These are phyloP conservation scores for Drosophila willistoni DNA, from an alignment of 1,140 invertebrate genomes.

Conservation along the genomic window DNA sequence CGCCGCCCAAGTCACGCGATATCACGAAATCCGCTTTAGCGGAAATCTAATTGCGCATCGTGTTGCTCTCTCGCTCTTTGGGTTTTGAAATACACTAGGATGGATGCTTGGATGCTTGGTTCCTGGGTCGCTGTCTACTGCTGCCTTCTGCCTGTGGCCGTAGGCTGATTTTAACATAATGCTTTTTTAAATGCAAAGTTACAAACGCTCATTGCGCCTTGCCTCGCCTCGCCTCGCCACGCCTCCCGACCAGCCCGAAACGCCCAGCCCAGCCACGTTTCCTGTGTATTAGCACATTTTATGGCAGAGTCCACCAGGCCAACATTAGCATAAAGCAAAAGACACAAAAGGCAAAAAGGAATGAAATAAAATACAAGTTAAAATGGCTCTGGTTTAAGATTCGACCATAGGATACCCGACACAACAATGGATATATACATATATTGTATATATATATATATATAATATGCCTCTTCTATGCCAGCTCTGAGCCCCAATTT, in stretches of 20 bases:
- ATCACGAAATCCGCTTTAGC: conserved; percentile 80
- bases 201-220: conserved; percentile 62
- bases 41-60: conserved; percentile 82
- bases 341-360: conserved; percentile 67
- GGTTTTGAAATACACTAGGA: background rate
- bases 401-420: conserved; percentile 42
- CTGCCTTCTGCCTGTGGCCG: conserved; percentile 58
- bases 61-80: conserved; percentile 36
- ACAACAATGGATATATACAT: background rate
- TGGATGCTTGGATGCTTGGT: conserved; percentile 9
- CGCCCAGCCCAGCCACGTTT: conserved; percentile 15
- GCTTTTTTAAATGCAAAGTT: conserved; percentile 82
- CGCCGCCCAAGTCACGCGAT: conserved; percentile 73
- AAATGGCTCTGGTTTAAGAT: conserved; percentile 16
- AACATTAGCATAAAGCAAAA: conserved; percentile 74
- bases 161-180: conserved; percentile 81
- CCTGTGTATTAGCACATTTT: conserved; percentile 77
- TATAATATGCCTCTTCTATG: no score
- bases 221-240: background rate
- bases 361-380: conserved; percentile 56
- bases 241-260: background rate
- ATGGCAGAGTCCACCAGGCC: conserved; percentile 59
- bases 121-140: conserved; percentile 19
- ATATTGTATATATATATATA: no score
- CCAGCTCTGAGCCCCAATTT: no score